A percentile compares a stretch with the other conserved stretches of the same genome.
Evolutionary conservation across 30 jellyfish, hydroid and myxozoan genomes (phyloP).

Genomic region (Nemopilema nomurai): DNA sequence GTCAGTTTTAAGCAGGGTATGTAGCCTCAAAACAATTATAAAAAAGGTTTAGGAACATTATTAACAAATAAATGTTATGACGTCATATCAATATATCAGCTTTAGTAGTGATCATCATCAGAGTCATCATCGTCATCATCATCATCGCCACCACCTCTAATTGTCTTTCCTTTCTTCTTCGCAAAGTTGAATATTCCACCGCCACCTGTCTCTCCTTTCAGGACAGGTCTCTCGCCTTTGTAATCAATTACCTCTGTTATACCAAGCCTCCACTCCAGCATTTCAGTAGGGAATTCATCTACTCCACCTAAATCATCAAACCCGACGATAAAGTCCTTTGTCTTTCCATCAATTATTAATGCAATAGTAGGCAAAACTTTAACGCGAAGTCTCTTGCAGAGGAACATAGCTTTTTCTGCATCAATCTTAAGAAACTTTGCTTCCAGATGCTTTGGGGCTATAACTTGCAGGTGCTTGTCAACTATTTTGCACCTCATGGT

Average conservation of each 20-base stretch:
- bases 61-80: too few species aligned
- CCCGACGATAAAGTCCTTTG: conserved; percentile 94
- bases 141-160: conserved; percentile 74
- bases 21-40: too few species aligned
- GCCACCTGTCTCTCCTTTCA: conserved; percentile 55
- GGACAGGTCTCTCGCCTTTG: conserved; percentile 87
- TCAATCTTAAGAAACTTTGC: conserved; percentile 81
- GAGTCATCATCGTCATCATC: conserved; percentile 80
- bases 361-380: conserved; percentile 95
- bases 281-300: conserved; percentile 99
- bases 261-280: conserved; percentile 98
- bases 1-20: not conserved
- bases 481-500: conserved; percentile 94
- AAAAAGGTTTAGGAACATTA: too few species aligned
- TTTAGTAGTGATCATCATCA: not conserved
- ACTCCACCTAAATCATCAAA: conserved; percentile 98
- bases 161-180: conserved; percentile 59
- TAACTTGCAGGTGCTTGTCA: conserved; percentile 83
- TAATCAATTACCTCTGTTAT: conserved; percentile 82
- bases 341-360: conserved; percentile 84
- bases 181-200: conserved; percentile 80
- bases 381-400: conserved; percentile 83
- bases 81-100: too few species aligned
- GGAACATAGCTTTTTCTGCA: conserved; percentile 94
- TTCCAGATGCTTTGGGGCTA: conserved; percentile 90